These are phyloP conservation scores for Drosophila ercepeae DNA, from an alignment of 1,140 invertebrate genomes.

Conservation along the genomic window DNA sequence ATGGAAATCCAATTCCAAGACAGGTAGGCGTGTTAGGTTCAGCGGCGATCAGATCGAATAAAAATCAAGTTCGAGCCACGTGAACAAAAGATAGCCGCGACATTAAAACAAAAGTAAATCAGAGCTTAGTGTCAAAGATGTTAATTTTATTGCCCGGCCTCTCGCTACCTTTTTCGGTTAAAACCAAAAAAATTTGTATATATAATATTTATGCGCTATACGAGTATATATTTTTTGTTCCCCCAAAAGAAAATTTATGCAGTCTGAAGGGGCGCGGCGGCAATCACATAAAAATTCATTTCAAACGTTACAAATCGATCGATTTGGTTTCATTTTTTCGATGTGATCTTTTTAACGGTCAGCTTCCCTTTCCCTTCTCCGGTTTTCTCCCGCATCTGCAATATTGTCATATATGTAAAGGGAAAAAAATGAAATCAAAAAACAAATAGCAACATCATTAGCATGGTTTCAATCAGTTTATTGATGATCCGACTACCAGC, in stretches of 20 bases:
- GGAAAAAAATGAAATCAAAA: constrained; percentile 65
- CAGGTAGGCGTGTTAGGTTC: constrained; percentile 60
- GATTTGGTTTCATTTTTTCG: constrained; percentile 55
- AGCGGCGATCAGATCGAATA: constrained; percentile 41
- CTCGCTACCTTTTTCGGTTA: constrained; percentile 66
- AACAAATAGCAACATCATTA: constrained; percentile 58
- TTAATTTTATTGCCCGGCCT: constrained; percentile 70
- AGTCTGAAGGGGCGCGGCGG: constrained; percentile 66
- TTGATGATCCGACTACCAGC: constrained; percentile 73
- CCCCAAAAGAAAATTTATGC: constrained; percentile 55
- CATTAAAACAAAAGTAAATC: constrained; percentile 83
- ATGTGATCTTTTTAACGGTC: constrained; percentile 61
- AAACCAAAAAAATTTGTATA: not conserved
- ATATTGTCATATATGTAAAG: constrained; percentile 26
- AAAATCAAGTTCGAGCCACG: constrained; percentile 59
- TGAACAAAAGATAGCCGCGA: constrained; percentile 62
- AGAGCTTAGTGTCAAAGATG: constrained; percentile 82
- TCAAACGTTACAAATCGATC: constrained; percentile 59
- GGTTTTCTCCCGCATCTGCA: constrained; percentile 60
- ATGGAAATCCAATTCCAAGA: constrained; percentile 78
- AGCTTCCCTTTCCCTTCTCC: constrained; percentile 42
- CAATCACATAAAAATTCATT: constrained; percentile 64
- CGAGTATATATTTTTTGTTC: constrained; percentile 12
- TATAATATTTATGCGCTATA: not conserved
- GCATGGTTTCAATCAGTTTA: constrained; percentile 76